A percentile compares a stretch with the other conserved stretches of the same genome.
Evolutionary conservation across 2,888 invertebrate species (phyloP).

Genomic region (Neoascia interrupta): DNA sequence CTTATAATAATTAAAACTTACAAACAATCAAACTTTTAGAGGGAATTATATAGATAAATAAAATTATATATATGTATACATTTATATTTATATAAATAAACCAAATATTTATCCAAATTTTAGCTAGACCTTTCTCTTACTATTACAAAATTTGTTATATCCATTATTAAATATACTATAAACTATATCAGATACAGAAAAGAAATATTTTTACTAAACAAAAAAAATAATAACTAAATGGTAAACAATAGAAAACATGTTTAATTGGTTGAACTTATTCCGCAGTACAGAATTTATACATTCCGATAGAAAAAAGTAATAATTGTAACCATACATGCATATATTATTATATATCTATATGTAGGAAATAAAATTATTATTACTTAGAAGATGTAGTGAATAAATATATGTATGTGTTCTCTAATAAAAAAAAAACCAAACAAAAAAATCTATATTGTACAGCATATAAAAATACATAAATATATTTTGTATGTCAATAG

Average conservation of each 20-base stretch:
- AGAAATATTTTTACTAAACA: conserved; percentile 32
- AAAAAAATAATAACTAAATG: conserved; percentile 20
- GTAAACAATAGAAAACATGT: conserved; percentile 47
- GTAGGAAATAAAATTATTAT: conserved; percentile 53
- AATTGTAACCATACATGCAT: conserved; percentile 35
- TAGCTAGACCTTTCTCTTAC: conserved; percentile 69
- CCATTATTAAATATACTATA: conserved; percentile 24
- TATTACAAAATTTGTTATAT: conserved; percentile 69
- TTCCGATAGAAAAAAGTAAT: conserved; percentile 54
- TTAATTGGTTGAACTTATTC: conserved; percentile 68
- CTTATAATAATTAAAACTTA: conserved; percentile 41
- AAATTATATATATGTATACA: conserved; percentile 62
- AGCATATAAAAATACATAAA: conserved; percentile 27
- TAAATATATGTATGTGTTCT: conserved; percentile 44
- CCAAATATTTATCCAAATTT: conserved; percentile 68
- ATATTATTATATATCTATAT: conserved; percentile 41
- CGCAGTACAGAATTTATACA: conserved; percentile 69
- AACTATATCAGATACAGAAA: conserved; percentile 38
- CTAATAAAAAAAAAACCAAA: conserved; percentile 9
- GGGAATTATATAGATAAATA: conserved; percentile 69
- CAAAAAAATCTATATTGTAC: conserved; percentile 50
- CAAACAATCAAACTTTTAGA: conserved; percentile 69
- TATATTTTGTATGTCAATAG: conserved; percentile 69
- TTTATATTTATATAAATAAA: conserved; percentile 65
- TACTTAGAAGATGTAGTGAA: conserved; percentile 58